Percentiles rank a stretch among this genome's conserved stretches.
These are phyloP conservation scores for Rhinolophus ferrumequinum DNA, from an alignment of 2,113 vertebrate genomes.

Conservation along the genomic window DNA sequence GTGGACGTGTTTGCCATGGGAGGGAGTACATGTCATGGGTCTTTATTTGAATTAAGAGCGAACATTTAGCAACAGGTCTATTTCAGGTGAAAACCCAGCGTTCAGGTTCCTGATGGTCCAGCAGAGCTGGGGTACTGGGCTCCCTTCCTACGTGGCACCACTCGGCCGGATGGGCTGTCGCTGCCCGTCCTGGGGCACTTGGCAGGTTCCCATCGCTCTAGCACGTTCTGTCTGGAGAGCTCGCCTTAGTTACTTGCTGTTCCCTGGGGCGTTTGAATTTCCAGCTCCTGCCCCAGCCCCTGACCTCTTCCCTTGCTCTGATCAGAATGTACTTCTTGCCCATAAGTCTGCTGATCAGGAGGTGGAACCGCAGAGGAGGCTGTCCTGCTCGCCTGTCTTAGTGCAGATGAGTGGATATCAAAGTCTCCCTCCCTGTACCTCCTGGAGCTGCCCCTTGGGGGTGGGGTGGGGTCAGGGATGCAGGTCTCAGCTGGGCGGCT, in stretches of 20 bases:
- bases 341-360: background rate
- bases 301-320: background rate
- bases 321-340: too few relatives aligned
- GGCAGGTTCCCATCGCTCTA: background rate
- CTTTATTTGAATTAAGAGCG: background rate
- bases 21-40: background rate
- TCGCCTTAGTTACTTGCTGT: too few relatives aligned
- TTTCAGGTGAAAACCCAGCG: background rate
- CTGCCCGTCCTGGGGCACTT: too few relatives aligned
- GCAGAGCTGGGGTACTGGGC: background rate
- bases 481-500: background rate
- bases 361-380: background rate
- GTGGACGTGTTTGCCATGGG: background rate
- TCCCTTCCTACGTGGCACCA: background rate
- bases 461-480: background rate
- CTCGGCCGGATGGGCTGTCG: too few relatives aligned
- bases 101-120: background rate
- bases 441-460: background rate
- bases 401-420: background rate
- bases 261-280: background rate
- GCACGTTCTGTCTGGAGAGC: background rate
- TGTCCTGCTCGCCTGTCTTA: fast-evolving
- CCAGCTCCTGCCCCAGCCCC: background rate
- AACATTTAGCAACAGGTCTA: background rate
- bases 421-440: background rate